These are phyloP conservation scores for Hymenopus coronatus DNA, from an alignment of 2,888 invertebrate genomes.

Conservation along the genomic window DNA sequence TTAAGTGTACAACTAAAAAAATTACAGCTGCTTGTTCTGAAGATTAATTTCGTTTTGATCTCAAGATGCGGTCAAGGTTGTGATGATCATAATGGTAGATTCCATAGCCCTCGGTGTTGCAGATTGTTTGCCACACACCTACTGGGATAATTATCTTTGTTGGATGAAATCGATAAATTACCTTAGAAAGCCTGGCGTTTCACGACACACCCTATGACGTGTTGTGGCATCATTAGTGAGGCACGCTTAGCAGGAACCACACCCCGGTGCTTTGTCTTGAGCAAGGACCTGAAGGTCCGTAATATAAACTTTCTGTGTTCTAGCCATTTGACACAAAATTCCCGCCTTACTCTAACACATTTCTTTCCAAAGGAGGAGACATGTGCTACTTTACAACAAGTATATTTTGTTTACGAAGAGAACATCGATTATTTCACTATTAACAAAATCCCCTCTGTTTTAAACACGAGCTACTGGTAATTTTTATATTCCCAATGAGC, in stretches of 20 bases:
- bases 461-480: no score
- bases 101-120: neutral
- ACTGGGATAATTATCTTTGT: neutral
- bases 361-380: no score
- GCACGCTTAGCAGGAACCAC: neutral
- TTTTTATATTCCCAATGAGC: no score
- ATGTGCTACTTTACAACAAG: no score
- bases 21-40: no score
- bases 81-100: neutral
- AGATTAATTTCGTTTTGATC: neutral
- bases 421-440: no score
- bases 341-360: no score
- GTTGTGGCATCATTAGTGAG: neutral
- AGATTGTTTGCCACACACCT: neutral
- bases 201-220: neutral
- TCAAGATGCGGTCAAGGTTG: neutral
- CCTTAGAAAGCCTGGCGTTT: neutral
- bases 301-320: no score
- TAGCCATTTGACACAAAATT: no score
- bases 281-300: neutral
- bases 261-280: neutral
- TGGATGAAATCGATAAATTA: neutral
- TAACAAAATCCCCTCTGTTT: no score
- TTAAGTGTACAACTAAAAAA: no score
- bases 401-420: no score